Evolutionary conservation across 2,113 vertebrate species (phyloP).

Genomic region (Onychostruthus taczanowskii): DNA sequence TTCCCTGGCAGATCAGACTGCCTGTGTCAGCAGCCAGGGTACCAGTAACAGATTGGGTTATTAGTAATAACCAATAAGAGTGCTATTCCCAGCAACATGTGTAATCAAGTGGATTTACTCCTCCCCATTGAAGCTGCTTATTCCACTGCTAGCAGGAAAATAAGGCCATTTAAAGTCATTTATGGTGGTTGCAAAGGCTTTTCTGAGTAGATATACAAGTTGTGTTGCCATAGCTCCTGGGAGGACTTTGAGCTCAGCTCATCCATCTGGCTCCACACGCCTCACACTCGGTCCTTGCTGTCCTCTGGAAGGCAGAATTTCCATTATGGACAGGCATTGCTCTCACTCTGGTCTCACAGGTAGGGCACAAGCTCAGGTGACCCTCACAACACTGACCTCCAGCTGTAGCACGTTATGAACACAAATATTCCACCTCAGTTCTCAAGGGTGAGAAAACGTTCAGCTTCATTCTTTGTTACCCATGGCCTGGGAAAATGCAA

Average conservation of each 20-base stretch:
- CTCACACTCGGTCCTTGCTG: neutral
- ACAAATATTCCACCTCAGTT: neutral
- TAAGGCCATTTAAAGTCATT: slow-evolving; percentile 43
- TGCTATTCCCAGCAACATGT: slow-evolving; percentile 10
- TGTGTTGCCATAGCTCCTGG: neutral
- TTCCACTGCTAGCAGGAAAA: slow-evolving; percentile 34
- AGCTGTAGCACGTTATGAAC: rapidly evolving
- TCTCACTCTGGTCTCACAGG: neutral
- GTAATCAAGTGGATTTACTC: slow-evolving; percentile 55
- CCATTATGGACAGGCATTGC: neutral
- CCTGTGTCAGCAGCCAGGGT: neutral
- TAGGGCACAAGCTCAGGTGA: neutral
- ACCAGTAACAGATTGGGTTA: neutral
- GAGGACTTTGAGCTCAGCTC: neutral
- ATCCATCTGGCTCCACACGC: neutral
- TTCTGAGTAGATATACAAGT: neutral
- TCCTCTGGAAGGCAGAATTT: neutral
- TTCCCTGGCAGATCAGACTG: neutral
- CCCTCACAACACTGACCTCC: neutral
- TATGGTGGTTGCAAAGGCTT: slow-evolving; percentile 11
- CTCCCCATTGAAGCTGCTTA: slow-evolving; percentile 24
- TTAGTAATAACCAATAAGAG: slow-evolving; percentile 20
- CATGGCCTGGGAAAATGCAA: neutral
- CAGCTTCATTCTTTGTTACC: neutral
- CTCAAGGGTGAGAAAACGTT: neutral